Evolutionary conservation across 2,113 vertebrate species (phyloP), one percentile per base, ranked within the genome.

Genomic region (Vanacampus margaritifer): DNA sequence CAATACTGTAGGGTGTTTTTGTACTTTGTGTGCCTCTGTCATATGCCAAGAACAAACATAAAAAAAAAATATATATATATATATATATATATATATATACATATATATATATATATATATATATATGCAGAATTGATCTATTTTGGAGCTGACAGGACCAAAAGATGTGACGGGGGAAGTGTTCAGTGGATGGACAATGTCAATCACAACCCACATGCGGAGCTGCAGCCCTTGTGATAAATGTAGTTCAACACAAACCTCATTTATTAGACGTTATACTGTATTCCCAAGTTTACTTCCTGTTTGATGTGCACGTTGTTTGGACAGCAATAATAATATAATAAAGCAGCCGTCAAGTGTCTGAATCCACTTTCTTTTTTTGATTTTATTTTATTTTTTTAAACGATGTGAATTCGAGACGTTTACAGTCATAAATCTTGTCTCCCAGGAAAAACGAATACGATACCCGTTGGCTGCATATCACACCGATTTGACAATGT

Each of bases 41-140:
- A 83, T 91, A 93, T 91, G 92, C 91, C 89, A 95, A 93, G 91
- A 92, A 91, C 86, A 88, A 90, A 88, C 8, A 32, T 8, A 32
- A 6, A 48, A 48, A 9, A 21, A 32, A 32, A 32, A 48, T 13
- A 32, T 2, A 32, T 32, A 32, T 32, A 32, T 32, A 32, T 32
- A 32, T n/a, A 46, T 11, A 43, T 13, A 43, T 16, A 16, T 6
- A 87, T 73, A 82, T 91, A 91, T 90, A n/a, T 32, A 32, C 28
- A 32, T 2, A 32, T 32, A 32, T 32, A 32, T 32, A 32, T 32
- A 32, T n/a, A 46, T 11, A 43, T 13, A 43, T 16, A 16, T 6
- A 87, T 73, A 82, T 91, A 91, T 90, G 91, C 86, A 90, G 86
- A 79, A 88, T 88, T 85, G 89, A 88, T 90, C 78, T 71, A 70